These are phyloP conservation scores for Pterocles burchelli DNA, from an alignment of 2,113 vertebrate genomes.

Conservation along the genomic window DNA sequence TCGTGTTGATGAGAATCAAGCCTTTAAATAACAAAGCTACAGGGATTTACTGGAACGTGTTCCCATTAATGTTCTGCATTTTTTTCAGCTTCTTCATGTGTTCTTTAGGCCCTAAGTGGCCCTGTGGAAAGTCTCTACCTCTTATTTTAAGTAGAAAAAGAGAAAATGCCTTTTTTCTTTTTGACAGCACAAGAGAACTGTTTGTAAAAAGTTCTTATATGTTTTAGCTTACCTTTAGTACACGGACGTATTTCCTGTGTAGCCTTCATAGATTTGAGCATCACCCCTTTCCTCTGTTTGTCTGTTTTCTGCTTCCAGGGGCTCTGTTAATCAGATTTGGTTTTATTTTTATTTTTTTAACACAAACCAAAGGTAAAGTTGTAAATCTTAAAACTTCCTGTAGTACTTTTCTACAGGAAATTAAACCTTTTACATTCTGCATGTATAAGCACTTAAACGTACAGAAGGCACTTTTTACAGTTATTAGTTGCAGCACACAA, in stretches of 20 bases:
- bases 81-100: constrained; percentile 51
- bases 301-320: constrained; percentile 63
- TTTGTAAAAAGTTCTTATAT: constrained; percentile 25
- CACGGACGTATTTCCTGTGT: constrained; percentile 20
- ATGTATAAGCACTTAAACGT: constrained; percentile 62
- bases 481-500: constrained; percentile 41
- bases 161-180: constrained; percentile 67
- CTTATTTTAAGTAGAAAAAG: constrained; percentile 70
- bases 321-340: constrained; percentile 34
- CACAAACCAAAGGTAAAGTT: constrained; percentile 75
- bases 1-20: neutral
- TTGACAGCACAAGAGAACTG: constrained; percentile 59
- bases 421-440: constrained; percentile 11
- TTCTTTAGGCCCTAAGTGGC: constrained; percentile 66
- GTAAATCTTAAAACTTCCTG: constrained; percentile 62
- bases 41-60: neutral
- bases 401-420: constrained; percentile 47
- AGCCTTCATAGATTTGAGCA: neutral
- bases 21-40: constrained; percentile 17
- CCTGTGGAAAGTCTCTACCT: constrained; percentile 77
- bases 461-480: constrained; percentile 72
- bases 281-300: constrained; percentile 8
- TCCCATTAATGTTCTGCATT: constrained; percentile 7
- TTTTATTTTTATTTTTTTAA: neutral
- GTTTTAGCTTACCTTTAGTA: constrained; percentile 50